Evolutionary conservation across 2,797 vertebrate species (phyloP).

Genomic region (Sebastes baramenuke): DNA sequence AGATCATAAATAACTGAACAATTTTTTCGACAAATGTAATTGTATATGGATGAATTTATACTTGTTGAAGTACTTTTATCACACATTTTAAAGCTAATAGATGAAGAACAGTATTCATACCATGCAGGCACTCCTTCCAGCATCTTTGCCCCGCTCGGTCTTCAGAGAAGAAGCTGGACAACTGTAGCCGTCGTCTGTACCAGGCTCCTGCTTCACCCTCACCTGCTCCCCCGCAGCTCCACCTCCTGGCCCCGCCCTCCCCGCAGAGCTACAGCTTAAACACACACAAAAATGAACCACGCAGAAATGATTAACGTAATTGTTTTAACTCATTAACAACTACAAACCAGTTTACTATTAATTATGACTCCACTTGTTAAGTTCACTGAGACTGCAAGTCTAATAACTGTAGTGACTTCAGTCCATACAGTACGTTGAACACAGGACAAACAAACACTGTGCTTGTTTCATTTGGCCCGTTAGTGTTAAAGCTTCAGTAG

Average conservation of each 20-base stretch:
- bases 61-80: background rate
- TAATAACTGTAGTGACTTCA: background rate
- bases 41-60: background rate
- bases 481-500: no score
- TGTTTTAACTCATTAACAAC: background rate
- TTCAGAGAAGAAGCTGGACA: constrained; percentile 88
- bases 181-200: constrained; percentile 90
- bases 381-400: background rate
- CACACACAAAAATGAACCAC: constrained; percentile 16
- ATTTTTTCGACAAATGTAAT: background rate
- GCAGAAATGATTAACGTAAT: background rate
- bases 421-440: background rate
- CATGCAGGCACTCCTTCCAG: constrained; percentile 96
- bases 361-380: background rate
- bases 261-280: constrained; percentile 92
- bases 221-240: constrained; percentile 87
- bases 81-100: background rate
- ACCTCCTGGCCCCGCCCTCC: constrained; percentile 82
- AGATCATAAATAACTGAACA: background rate
- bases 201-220: constrained; percentile 95
- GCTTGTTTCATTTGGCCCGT: background rate
- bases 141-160: constrained; percentile 90
- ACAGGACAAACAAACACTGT: background rate
- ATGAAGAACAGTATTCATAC: constrained; percentile 55
- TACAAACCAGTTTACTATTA: background rate